phyloP scores from a whole-genome alignment of 2,888 invertebrate species.

The Papilio gigon region DNA sequence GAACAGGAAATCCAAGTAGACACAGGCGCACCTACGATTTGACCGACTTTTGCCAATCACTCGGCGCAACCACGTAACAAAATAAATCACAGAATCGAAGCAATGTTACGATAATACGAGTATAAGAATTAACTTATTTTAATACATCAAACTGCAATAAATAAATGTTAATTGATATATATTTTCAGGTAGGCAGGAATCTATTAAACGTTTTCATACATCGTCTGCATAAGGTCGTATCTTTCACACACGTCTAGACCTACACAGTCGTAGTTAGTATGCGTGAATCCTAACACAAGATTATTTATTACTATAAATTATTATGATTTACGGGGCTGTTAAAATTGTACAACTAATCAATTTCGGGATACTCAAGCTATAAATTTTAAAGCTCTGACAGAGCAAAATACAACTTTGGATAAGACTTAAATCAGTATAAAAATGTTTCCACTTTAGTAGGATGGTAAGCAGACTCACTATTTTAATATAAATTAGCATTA shows the following conservation, averaged over 20 bases:
- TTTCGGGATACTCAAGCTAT: not conserved
- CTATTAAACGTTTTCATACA: not conserved
- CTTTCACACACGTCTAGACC: not conserved
- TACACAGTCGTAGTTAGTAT: not conserved
- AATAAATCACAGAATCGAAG: slow-evolving; percentile 18
- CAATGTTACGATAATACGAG: not conserved
- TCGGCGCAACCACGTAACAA: slow-evolving; percentile 20
- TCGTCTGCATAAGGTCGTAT: not conserved
- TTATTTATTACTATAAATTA: slow-evolving; percentile 4
- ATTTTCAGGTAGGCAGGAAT: not conserved
- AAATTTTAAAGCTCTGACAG: not conserved
- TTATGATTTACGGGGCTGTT: slow-evolving; percentile 6
- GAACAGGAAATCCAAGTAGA: slow-evolving; percentile 29
- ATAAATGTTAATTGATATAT: not conserved
- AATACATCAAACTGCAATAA: not conserved
- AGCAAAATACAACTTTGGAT: not conserved
- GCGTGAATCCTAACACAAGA: not conserved
- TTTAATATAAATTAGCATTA: not conserved
- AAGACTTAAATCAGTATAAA: too few relatives aligned
- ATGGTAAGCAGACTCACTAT: not conserved
- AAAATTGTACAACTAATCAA: not conserved
- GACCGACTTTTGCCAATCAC: slow-evolving; percentile 32
- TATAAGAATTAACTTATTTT: not conserved
- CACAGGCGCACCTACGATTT: slow-evolving; percentile 34
- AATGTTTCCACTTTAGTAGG: not conserved